A percentile compares a stretch with the other conserved stretches of the same genome.
phyloP scores from a whole-genome alignment of 92 coral and sea anemone genomes.

The Parazoanthus darwini region DNA sequence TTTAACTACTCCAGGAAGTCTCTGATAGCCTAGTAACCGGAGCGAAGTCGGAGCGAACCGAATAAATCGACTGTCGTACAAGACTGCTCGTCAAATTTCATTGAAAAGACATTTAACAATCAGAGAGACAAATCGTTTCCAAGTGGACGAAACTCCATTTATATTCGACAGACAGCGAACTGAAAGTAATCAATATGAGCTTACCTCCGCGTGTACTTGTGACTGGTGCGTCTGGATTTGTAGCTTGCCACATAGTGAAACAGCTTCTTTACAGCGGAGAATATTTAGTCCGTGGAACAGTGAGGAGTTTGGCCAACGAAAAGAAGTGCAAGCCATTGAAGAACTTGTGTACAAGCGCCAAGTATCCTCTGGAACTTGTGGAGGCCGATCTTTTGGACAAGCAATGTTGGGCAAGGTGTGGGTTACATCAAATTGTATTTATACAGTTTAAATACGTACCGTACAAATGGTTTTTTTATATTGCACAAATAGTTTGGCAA shows the following conservation, averaged over 20 bases:
- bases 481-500: no score
- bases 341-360: conserved; percentile 71
- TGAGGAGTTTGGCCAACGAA: conserved; percentile 76
- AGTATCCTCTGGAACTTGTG: conserved; percentile 83
- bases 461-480: no score
- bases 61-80: no score
- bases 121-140: no score
- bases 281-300: conserved; percentile 87
- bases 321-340: conserved; percentile 75
- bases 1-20: no score
- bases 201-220: conserved; percentile 76
- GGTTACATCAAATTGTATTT: no score
- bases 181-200: not conserved
- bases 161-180: no score
- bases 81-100: no score
- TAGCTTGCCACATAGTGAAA: conserved; percentile 86
- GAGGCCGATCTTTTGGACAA: conserved; percentile 85
- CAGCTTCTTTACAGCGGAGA: conserved; percentile 71
- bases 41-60: no score
- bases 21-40: no score
- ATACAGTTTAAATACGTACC: no score
- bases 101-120: no score
- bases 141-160: not conserved
- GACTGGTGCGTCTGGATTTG: conserved; percentile 94
- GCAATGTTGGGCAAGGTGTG: conserved; percentile 80